These are phyloP conservation scores for Drosophila rhopaloa DNA, from an alignment of 1,140 invertebrate species.

Conservation along the genomic window DNA sequence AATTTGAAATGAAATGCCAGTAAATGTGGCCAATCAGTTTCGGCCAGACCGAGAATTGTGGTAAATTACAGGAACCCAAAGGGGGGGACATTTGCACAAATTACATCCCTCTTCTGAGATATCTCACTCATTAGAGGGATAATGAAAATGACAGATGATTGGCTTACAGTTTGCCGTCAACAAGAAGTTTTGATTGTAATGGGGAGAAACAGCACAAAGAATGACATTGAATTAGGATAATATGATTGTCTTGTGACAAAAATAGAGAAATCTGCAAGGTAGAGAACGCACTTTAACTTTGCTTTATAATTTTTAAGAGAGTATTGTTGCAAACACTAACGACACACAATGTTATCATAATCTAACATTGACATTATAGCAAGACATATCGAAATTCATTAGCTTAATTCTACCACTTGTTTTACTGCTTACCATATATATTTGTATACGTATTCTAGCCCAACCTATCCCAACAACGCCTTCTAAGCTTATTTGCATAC, in stretches of 20 bases:
- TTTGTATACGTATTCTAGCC: too few species aligned
- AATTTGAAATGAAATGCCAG: slow-evolving; percentile 7
- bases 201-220: slow-evolving; percentile 1
- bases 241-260: neutral
- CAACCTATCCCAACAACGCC: neutral
- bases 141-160: slow-evolving; percentile 44
- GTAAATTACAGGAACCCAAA: slow-evolving; percentile 49
- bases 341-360: neutral
- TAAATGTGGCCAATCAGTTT: slow-evolving; percentile 50
- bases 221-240: slow-evolving; percentile 20
- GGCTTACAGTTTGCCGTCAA: slow-evolving; percentile 8
- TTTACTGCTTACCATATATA: neutral
- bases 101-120: slow-evolving; percentile 24
- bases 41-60: slow-evolving; percentile 18
- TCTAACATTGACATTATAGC: neutral
- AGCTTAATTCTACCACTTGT: neutral
- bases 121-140: slow-evolving; percentile 3
- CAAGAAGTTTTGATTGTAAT: slow-evolving; percentile 37
- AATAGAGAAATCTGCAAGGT: neutral
- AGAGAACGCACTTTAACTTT: neutral
- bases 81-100: slow-evolving; percentile 20
- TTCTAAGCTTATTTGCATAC: neutral
- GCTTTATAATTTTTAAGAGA: neutral
- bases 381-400: neutral
- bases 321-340: neutral